phyloP scores from a whole-genome alignment of 1,140 invertebrate genomes.

The Latrodectus geometricus region DNA sequence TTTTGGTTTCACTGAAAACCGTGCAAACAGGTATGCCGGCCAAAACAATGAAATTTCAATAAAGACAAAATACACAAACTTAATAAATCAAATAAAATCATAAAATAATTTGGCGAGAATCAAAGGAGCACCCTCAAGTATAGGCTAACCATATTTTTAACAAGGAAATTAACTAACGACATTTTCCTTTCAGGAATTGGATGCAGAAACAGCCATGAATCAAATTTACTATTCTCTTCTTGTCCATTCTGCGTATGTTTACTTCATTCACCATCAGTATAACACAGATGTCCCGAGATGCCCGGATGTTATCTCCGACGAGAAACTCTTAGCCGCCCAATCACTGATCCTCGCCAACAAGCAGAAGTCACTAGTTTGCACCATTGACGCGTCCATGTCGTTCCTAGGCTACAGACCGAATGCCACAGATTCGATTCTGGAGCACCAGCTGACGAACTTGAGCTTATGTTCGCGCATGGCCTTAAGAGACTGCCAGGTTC shows the following conservation, averaged over 20 bases:
- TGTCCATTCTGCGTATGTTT: slow-evolving; percentile 26
- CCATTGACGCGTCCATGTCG: slow-evolving; percentile 3
- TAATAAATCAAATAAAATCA: too few relatives aligned
- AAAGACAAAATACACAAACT: too few relatives aligned
- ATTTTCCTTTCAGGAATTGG: slow-evolving; percentile 20
- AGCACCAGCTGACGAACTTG: slow-evolving; percentile 2
- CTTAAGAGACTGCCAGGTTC: slow-evolving; percentile 42
- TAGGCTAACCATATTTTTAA: too few relatives aligned
- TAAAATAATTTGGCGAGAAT: too few relatives aligned
- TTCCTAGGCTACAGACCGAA: slow-evolving; percentile 24
- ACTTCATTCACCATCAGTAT: slow-evolving; percentile 38
- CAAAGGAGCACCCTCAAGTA: too few relatives aligned
- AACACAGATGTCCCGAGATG: not conserved
- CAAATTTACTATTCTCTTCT: slow-evolving; percentile 33
- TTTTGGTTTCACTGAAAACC: too few relatives aligned
- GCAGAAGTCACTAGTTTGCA: slow-evolving; percentile 44
- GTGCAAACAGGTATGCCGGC: too few relatives aligned
- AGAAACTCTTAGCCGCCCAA: slow-evolving; percentile 5
- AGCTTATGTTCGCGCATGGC: slow-evolving; percentile 33
- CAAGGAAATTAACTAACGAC: too few relatives aligned
- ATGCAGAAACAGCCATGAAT: slow-evolving; percentile 4
- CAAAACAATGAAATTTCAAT: too few relatives aligned
- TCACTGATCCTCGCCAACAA: slow-evolving; percentile 24
- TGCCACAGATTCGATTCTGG: not conserved
- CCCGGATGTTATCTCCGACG: not conserved